These are phyloP conservation scores for Cetoscarus ocellatus DNA, from an alignment of 2,797 vertebrate genomes.

Conservation along the genomic window DNA sequence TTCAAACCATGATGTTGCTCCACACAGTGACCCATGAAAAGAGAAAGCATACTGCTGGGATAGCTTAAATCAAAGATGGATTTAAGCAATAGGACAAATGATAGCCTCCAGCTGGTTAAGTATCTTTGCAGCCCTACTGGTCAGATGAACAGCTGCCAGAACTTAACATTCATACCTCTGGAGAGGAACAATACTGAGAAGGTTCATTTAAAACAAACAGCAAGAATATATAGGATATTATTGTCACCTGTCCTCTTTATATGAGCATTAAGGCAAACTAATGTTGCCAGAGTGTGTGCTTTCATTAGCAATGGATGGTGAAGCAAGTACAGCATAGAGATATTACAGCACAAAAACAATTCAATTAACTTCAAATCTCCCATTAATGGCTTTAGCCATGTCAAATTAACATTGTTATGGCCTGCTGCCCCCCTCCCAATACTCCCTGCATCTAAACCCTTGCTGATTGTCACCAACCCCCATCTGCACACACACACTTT, in stretches of 20 bases:
- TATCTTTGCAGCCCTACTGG: not conserved
- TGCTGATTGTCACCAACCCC: conserved; percentile 47
- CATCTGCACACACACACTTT: not conserved
- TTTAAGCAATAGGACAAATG: not conserved
- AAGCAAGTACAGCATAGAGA: conserved; percentile 13
- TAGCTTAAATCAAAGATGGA: not conserved
- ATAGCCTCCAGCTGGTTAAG: not conserved
- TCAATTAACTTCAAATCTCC: conserved; percentile 70
- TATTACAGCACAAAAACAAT: conserved; percentile 61
- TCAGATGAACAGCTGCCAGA: not conserved
- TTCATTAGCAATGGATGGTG: conserved; percentile 38
- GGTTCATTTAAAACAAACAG: not conserved
- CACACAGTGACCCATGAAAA: too few species aligned
- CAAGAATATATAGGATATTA: conserved; percentile 4
- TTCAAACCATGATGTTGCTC: too few species aligned
- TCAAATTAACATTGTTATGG: conserved; percentile 77
- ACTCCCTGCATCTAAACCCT: conserved; percentile 59
- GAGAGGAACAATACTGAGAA: too few species aligned
- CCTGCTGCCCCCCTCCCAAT: conserved; percentile 55
- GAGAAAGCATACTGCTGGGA: too few species aligned
- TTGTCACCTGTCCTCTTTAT: conserved; percentile 35
- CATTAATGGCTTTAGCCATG: conserved; percentile 70
- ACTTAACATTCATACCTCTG: not conserved
- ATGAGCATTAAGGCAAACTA: conserved; percentile 51
- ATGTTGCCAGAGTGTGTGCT: conserved; percentile 15